Evolutionary conservation across 2,113 vertebrate species (phyloP).

Genomic region (Bostrychus sinensis): DNA sequence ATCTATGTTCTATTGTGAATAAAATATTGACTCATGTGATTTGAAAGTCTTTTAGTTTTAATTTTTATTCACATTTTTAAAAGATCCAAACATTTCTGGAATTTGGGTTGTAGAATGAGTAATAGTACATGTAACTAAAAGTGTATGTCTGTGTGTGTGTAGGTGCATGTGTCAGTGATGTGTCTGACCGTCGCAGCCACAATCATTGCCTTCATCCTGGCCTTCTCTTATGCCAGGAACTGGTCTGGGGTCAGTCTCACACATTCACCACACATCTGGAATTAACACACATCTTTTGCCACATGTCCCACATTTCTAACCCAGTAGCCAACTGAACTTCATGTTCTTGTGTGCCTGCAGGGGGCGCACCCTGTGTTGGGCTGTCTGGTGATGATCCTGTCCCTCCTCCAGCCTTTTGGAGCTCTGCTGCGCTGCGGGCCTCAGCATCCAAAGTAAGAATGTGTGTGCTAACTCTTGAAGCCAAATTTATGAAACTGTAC

Average conservation of each 20-base stretch:
- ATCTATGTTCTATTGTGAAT: no score
- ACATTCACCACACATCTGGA: neutral
- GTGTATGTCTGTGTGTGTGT: neutral
- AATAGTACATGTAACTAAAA: no score
- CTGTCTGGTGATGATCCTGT: slow-evolving; percentile 62
- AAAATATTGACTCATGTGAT: no score
- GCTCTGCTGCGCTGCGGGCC: slow-evolving; percentile 70
- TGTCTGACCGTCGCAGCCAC: slow-evolving; percentile 66
- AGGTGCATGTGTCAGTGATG: slow-evolving; percentile 81
- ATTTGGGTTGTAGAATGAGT: no score
- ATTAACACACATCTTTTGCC: neutral
- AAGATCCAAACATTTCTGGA: no score
- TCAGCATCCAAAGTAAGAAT: slow-evolving; percentile 63
- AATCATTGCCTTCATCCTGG: slow-evolving; percentile 76
- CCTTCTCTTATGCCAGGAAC: slow-evolving; percentile 55
- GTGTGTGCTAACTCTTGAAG: neutral
- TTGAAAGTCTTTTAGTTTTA: no score
- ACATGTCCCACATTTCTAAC: no score
- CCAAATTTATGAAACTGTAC: no score
- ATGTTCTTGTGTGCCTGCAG: slow-evolving; percentile 48
- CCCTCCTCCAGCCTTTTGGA: slow-evolving; percentile 64
- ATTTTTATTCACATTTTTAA: no score
- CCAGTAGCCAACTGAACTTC: neutral
- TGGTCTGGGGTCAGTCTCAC: slow-evolving; percentile 77
- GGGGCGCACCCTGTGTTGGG: slow-evolving; percentile 70